Percentiles rank a stretch among this genome's conserved stretches.
Conservation (phyloP, 1,140 invertebrate genomes). For the Diprion similis region DNA sequence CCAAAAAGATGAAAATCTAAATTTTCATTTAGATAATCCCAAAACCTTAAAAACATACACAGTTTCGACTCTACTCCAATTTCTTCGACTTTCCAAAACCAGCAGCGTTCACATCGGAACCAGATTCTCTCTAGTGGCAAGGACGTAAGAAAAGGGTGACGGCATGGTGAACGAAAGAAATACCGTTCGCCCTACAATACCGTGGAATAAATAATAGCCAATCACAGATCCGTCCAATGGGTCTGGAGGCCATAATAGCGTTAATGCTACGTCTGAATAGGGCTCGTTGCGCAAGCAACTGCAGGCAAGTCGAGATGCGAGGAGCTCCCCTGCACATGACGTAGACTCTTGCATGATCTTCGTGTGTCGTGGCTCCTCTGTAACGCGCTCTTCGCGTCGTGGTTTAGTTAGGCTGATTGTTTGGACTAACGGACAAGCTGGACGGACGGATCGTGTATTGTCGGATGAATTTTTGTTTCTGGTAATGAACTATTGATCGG, state of each 20-base stretch:
- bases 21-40: too few species aligned
- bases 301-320: too few species aligned
- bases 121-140: too few species aligned
- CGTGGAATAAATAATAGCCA: constrained; percentile 5
- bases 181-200: too few species aligned
- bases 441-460: constrained; percentile 8
- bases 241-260: background rate
- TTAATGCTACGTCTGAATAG: background rate
- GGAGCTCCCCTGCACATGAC: background rate
- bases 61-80: too few species aligned
- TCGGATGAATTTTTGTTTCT: constrained; percentile 17
- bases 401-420: constrained; percentile 18
- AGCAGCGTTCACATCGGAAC: too few species aligned
- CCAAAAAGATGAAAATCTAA: too few species aligned
- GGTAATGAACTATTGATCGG: constrained; percentile 19
- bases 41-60: too few species aligned
- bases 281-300: background rate
- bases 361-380: background rate
- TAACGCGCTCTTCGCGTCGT: background rate
- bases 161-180: too few species aligned
- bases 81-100: too few species aligned
- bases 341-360: background rate
- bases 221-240: constrained; percentile 2
- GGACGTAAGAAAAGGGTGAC: too few species aligned
- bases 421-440: background rate